phyloP scores from a whole-genome alignment of 2,113 vertebrate species.

The Bostrychus sinensis region DNA sequence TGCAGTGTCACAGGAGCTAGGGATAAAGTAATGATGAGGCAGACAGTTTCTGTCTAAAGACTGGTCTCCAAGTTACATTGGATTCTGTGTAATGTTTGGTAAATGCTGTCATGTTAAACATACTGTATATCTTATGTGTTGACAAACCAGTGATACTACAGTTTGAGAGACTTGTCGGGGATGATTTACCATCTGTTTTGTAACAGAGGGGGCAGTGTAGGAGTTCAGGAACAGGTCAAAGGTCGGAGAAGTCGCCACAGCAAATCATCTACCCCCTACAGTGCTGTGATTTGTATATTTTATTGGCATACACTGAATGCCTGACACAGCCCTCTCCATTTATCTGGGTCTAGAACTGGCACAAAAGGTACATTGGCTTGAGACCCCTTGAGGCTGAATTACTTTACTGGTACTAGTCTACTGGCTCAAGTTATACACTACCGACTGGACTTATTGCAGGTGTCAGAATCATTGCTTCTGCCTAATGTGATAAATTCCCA shows the following conservation, averaged over 20 bases:
- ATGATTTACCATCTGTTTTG: conserved; percentile 3
- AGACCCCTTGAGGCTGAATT: too few relatives aligned
- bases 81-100: neutral
- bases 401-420: neutral
- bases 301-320: too few relatives aligned
- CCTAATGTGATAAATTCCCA: neutral
- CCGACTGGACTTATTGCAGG: too few relatives aligned
- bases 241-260: conserved; percentile 29
- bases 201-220: conserved; percentile 9
- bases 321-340: too few relatives aligned
- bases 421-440: neutral
- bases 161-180: conserved; percentile 7
- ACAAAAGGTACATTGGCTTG: too few relatives aligned
- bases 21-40: neutral
- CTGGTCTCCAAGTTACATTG: neutral
- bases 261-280: too few relatives aligned
- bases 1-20: neutral
- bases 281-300: too few relatives aligned
- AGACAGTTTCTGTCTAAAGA: neutral
- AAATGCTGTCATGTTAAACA: neutral
- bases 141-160: neutral
- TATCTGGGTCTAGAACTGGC: too few relatives aligned
- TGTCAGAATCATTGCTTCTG: too few relatives aligned
- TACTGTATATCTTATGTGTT: too few relatives aligned
- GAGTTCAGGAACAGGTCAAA: conserved; percentile 13